phyloP scores from a whole-genome alignment of 2,888 invertebrate species.

The Pogonocherus hispidulus region DNA sequence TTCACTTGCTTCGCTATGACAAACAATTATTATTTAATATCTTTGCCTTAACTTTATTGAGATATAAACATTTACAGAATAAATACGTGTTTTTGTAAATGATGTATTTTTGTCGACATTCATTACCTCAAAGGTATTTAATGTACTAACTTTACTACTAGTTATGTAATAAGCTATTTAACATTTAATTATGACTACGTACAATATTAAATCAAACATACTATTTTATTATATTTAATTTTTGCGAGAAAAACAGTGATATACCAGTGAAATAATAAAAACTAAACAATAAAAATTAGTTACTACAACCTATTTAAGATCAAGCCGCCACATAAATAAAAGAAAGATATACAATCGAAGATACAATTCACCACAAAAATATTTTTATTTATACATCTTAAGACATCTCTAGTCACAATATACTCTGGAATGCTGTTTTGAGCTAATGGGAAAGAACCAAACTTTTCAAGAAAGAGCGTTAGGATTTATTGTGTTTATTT shows the following conservation, averaged over 20 bases:
- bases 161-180: background rate
- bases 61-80: conserved; percentile 4
- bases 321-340: too few species aligned
- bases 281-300: too few species aligned
- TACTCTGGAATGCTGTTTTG: background rate
- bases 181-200: too few species aligned
- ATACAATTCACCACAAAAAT: too few species aligned
- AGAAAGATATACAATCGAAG: too few species aligned
- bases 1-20: too few species aligned
- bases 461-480: background rate
- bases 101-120: background rate
- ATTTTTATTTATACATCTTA: too few species aligned
- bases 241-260: too few species aligned
- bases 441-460: background rate
- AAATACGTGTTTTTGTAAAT: background rate
- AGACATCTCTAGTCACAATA: conserved; percentile 4
- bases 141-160: background rate
- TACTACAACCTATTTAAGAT: too few species aligned
- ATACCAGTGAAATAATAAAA: too few species aligned
- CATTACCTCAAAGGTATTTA: background rate
- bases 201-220: too few species aligned
- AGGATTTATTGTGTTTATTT: conserved; percentile 13
- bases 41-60: background rate
- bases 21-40: background rate
- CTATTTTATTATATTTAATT: too few species aligned